A percentile compares a stretch with the other conserved stretches of the same genome.
Evolutionary conservation across 2,888 invertebrate species (phyloP).

Genomic region (Drosophila falleni): DNA sequence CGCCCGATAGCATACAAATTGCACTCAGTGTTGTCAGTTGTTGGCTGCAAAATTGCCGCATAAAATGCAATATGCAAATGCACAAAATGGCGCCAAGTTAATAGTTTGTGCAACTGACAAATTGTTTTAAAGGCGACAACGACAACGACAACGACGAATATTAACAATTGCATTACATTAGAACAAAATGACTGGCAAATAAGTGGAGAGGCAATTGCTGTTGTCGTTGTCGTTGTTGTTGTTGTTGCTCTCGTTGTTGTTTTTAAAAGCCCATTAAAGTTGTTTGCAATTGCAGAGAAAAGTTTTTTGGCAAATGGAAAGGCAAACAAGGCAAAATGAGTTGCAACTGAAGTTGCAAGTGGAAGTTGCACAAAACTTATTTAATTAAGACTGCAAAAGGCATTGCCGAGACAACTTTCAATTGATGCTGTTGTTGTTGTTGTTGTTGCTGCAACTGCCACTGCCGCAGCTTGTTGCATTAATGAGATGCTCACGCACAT

Average conservation of each 20-base stretch:
- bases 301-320: constrained; percentile 53
- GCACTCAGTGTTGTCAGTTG: constrained; percentile 42
- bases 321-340: constrained; percentile 60
- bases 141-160: constrained; percentile 5
- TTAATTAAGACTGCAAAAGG: constrained; percentile 76
- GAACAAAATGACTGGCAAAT: constrained; percentile 28
- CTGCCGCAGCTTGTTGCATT: constrained; percentile 57
- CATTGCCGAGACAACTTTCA: constrained; percentile 33
- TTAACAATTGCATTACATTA: constrained; percentile 46
- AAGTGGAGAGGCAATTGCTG: constrained; percentile 10
- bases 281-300: constrained; percentile 41
- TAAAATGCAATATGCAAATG: constrained; percentile 52
- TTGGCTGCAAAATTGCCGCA: constrained; percentile 15
- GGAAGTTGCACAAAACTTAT: constrained; percentile 69
- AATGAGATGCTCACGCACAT: constrained; percentile 65
- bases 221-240: constrained; percentile 22
- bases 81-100: constrained; percentile 40
- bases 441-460: constrained; percentile 3
- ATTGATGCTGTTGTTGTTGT: constrained; percentile 14
- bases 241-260: constrained; percentile 20
- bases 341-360: constrained; percentile 43
- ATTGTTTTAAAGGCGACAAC: constrained; percentile 41
- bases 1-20: constrained; percentile 62
- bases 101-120: constrained; percentile 46
- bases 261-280: constrained; percentile 65